These are phyloP conservation scores for Pterostichus madidus DNA, from an alignment of 2,888 invertebrate species.

Conservation along the genomic window DNA sequence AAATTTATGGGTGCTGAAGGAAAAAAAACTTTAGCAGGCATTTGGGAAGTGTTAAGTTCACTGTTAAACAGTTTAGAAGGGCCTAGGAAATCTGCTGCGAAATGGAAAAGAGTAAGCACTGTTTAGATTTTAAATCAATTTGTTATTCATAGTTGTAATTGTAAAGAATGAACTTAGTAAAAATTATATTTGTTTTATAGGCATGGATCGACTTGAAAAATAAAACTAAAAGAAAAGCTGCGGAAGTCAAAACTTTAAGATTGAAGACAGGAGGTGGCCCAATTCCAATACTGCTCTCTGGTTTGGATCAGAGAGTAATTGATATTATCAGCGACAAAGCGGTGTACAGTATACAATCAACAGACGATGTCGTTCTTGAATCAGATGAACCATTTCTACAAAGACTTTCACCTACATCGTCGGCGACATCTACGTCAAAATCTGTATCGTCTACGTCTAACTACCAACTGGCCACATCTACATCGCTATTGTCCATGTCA, in stretches of 20 bases:
- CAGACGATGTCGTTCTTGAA: neutral
- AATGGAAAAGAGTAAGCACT: constrained; percentile 10
- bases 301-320: neutral
- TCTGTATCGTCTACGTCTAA: no score
- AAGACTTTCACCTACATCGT: no score
- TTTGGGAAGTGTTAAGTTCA: neutral
- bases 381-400: neutral
- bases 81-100: neutral
- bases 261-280: no score
- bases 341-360: neutral
- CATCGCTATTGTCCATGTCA: no score
- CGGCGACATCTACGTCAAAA: no score
- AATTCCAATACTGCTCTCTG: neutral
- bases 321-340: neutral
- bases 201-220: neutral
- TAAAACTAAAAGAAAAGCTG: constrained; percentile 5
- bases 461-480: no score
- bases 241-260: neutral
- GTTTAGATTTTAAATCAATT: neutral
- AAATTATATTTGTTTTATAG: constrained; percentile 4
- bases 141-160: neutral
- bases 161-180: no score
- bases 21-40: neutral
- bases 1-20: neutral
- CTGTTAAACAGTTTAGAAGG: neutral